Conservation (phyloP, 2,888 invertebrate species). For the Monoplex corrugatus region DNA sequence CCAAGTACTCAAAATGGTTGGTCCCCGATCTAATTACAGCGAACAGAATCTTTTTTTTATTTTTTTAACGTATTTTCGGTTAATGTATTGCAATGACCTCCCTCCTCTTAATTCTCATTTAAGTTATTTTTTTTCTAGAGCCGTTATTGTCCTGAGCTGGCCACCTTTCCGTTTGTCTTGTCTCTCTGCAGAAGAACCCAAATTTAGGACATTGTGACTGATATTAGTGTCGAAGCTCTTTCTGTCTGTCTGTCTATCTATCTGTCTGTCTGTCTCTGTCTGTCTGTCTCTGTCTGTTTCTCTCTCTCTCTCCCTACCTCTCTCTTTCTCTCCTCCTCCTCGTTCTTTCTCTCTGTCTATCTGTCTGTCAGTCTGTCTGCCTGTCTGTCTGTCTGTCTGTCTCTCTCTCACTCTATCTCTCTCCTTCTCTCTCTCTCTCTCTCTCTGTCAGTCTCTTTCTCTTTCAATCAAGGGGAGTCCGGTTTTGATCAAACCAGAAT, state of each 20-base stretch:
- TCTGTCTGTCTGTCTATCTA: not conserved
- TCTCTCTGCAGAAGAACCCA: not conserved
- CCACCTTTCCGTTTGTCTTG: not conserved
- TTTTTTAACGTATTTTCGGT: not conserved
- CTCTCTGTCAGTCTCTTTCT: not conserved
- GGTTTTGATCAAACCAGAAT: too few species aligned
- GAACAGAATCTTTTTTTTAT: not conserved
- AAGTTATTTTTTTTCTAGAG: not conserved
- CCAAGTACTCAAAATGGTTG: not conserved
- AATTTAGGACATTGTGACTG: too few species aligned
- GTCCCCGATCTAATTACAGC: not conserved
- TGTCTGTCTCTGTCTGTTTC: too few species aligned
- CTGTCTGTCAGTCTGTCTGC: not conserved
- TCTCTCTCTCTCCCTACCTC: not conserved
- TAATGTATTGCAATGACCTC: not conserved
- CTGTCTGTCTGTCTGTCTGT: not conserved
- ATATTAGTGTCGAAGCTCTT: too few species aligned
- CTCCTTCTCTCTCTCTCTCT: not conserved
- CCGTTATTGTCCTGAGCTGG: not conserved
- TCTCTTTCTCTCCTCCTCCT: too few species aligned
- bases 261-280: constrained; percentile 6
- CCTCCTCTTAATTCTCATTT: not conserved
- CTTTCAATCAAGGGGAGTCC: too few species aligned
- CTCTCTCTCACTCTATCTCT: too few species aligned
- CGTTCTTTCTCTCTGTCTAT: not conserved